Base-by-base conservation (phyloP, 2,888 invertebrate species). In the Merodon equestris region DNA sequence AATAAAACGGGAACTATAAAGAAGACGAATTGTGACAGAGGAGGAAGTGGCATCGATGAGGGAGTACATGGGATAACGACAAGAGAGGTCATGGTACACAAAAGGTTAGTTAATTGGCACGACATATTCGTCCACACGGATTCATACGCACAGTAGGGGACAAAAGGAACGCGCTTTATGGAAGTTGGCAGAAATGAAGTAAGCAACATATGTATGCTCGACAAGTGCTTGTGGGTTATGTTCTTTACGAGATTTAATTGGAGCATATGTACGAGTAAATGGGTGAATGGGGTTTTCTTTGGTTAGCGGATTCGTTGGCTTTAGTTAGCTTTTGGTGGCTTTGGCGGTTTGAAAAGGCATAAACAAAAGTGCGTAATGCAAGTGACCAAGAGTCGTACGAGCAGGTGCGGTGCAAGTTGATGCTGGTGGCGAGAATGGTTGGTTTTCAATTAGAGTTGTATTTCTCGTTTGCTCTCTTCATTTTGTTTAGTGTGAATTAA, bases 91-190 rank as follows among this genome's bases (percentile, higher is more conserved):
- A 74, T 70, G 70, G 56, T 45, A 60, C 14, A 70, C 79, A 79
- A 79, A 79, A 79, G 79, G 79, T 74, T 79, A 74, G 68, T 68
- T 74, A 79, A 79, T 79, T 79, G 79, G 74, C 68, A 74, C 58
- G 19, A 27, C 40, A 15, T 3, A 40, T 7, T 27, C 40, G 40
- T 40, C 3, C 53, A 17, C 17, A 7, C 27, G 27, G 2, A 27
- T 27, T 27, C 27, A 7, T 36, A 38, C 19, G n/a, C 27, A 34
- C 15, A 15, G 14, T 36, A 44, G 27, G 56, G 56, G 42, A 44
- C 27, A 38, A 42, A 66, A 45, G 42, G 40, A 15, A 27, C 13
- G 38, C 50, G 60, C 45, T 60, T 18, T 57, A 47, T 57, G 53
- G 27, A 17, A 40, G 38, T 47, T 56, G 42, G 17, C 51, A 71